Base-by-base conservation (phyloP, 2,113 vertebrate genomes). In the Channa maculata region DNA sequence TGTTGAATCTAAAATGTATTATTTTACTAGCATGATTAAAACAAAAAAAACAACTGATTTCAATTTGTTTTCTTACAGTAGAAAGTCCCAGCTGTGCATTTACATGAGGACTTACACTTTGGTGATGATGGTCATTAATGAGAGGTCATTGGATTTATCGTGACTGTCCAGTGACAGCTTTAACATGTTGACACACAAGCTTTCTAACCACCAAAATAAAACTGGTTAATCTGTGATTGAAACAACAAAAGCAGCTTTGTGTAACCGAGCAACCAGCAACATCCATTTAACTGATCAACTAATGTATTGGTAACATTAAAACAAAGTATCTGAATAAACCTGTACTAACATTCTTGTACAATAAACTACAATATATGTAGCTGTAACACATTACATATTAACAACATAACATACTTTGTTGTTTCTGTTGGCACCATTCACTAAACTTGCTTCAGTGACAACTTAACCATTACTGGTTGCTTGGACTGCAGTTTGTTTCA, bases 211-310 rank as follows among this genome's bases (percentile, higher is more conserved):
- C 5, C 4, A 34, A 68, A 24, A 24, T 24, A 24, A 24, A 69
- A 24, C 13, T 54, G 37, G 45, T 62, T 39, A 46, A 60, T 14
- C 73, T 71, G 43, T n/a, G 57, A 38, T 50, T 3, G 8, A 48
- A 33, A 15, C 2, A 48, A 57, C 46, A 60, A 60, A 61, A 84
- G 85, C 71, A 87, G 76, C 51, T 64, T 71, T 57, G 37, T 78
- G 51, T 72, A 86, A 73, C 77, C 78, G 83, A 88, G 83, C 49
- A 89, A 65, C 64, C 48, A 65, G 52, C 69, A 49, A 65, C 24
- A 68, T n/a, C n/a, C n/a, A n/a, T 24, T 24, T 24, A 24, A 15
- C 53, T 24, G 46, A 66, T 60, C 50, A 24, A 33, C 33, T 65
- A 57, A 24, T 24, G 24, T n/a, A n/a, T n/a, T n/a, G n/a, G n/a